Conservation (phyloP, 1,140 invertebrate species). For the Mycetomoellerius zeteki region DNA sequence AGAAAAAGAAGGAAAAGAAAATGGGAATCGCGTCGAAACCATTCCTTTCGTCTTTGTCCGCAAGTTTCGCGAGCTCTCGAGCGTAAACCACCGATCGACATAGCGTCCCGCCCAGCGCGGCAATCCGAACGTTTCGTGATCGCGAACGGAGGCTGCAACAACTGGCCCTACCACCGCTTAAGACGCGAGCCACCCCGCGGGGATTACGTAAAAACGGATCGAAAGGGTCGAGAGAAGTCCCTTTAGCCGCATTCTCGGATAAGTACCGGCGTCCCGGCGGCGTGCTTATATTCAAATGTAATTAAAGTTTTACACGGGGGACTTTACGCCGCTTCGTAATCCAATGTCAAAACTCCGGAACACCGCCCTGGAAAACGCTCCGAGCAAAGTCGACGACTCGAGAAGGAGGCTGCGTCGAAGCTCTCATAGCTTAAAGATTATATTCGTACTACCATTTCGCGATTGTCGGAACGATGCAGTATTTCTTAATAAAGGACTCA, state of each 20-base stretch:
- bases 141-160: conserved; percentile 20
- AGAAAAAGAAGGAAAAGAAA: background rate
- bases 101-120: conserved; percentile 27
- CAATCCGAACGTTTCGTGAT: conserved; percentile 25
- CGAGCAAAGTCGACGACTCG: conserved; percentile 57
- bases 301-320: conserved; percentile 55
- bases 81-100: conserved; percentile 46
- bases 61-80: conserved; percentile 37
- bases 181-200: background rate
- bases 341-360: conserved; percentile 56
- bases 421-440: conserved; percentile 75
- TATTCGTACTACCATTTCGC: conserved; percentile 80
- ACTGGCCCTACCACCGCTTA: background rate
- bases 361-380: conserved; percentile 57
- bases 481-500: conserved; percentile 81
- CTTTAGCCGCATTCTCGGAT: conserved; percentile 18
- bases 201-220: background rate
- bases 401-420: conserved; percentile 65
- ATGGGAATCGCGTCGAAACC: conserved; percentile 22
- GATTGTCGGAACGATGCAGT: conserved; percentile 78
- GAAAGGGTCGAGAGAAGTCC: background rate
- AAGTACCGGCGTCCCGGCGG: conserved; percentile 21
- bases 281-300: conserved; percentile 58
- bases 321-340: conserved; percentile 50
- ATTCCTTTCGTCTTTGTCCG: conserved; percentile 40